Conservation (phyloP, 2,888 invertebrate genomes). For the Ochropacha duplaris region DNA sequence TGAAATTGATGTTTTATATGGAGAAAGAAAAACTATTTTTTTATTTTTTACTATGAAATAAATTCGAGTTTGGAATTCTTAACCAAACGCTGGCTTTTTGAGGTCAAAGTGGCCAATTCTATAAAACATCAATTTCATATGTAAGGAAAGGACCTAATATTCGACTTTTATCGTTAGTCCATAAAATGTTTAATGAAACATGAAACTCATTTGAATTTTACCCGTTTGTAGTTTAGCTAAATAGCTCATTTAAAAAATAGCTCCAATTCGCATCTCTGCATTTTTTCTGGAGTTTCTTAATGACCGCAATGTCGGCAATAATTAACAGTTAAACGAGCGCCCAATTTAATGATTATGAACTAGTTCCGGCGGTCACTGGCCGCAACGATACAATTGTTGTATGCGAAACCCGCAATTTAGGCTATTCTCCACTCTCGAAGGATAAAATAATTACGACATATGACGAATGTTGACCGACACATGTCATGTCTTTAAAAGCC, state of each 20-base stretch:
- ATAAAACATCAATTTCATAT: no score
- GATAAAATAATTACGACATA: conserved; percentile 36
- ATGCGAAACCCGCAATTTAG: conserved; percentile 47
- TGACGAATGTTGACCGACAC: conserved; percentile 14
- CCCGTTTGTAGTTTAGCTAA: conserved; percentile 37
- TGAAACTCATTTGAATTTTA: conserved; percentile 39
- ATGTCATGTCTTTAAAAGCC: conserved; percentile 3
- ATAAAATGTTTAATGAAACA: conserved; percentile 27
- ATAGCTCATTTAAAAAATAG: conserved; percentile 49
- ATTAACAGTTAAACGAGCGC: conserved; percentile 67
- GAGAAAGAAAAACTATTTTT: no score
- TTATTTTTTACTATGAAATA: no score
- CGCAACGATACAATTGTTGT: conserved; percentile 32
- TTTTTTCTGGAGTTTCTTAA: conserved; percentile 58
- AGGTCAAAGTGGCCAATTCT: no score
- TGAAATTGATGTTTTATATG: no score
- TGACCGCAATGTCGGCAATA: conserved; percentile 53
- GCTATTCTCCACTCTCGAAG: conserved; percentile 29
- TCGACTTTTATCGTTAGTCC: not conserved
- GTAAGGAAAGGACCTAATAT: no score
- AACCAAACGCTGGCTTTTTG: no score
- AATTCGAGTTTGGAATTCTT: no score
- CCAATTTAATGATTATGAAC: conserved; percentile 74
- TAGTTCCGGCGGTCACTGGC: conserved; percentile 66
- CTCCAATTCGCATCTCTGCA: conserved; percentile 44